Percentiles rank a stretch among this genome's conserved stretches.
These are phyloP conservation scores for Holacanthus passer DNA, from an alignment of 2,113 vertebrate species.

Conservation along the genomic window DNA sequence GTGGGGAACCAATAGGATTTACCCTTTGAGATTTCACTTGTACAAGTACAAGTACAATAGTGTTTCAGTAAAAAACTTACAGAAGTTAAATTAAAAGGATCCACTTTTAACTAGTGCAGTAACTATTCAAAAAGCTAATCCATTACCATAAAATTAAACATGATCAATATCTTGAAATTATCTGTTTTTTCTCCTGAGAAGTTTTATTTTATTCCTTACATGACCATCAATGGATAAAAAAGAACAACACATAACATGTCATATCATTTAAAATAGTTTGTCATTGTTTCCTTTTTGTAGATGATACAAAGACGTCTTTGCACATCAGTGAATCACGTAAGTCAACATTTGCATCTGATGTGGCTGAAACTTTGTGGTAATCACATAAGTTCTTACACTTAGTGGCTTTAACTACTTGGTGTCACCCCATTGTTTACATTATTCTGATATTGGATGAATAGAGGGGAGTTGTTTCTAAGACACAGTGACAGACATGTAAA, in stretches of 20 bases:
- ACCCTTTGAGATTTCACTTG: not conserved
- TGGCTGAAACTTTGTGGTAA: too few relatives aligned
- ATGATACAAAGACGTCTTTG: slow-evolving; percentile 90
- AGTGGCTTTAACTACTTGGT: too few relatives aligned
- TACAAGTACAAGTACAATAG: too few relatives aligned
- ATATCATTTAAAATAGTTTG: not conserved
- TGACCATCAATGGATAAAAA: not conserved
- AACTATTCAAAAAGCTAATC: not conserved
- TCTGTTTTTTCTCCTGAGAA: not conserved
- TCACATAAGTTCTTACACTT: too few relatives aligned
- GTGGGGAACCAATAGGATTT: not conserved
- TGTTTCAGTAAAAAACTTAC: not conserved
- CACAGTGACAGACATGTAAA: not conserved
- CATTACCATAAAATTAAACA: not conserved
- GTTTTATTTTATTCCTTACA: not conserved
- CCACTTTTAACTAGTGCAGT: too few relatives aligned
- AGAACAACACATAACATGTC: not conserved
- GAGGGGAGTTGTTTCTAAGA: too few relatives aligned
- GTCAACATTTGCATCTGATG: slow-evolving; percentile 22
- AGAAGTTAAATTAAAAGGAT: not conserved
- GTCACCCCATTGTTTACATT: too few relatives aligned
- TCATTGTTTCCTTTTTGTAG: slow-evolving; percentile 67
- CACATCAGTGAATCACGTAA: slow-evolving; percentile 90
- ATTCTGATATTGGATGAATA: too few relatives aligned
- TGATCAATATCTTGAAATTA: not conserved